phyloP scores from a whole-genome alignment of 2,797 vertebrate species.

The Takifugu ocellatus region DNA sequence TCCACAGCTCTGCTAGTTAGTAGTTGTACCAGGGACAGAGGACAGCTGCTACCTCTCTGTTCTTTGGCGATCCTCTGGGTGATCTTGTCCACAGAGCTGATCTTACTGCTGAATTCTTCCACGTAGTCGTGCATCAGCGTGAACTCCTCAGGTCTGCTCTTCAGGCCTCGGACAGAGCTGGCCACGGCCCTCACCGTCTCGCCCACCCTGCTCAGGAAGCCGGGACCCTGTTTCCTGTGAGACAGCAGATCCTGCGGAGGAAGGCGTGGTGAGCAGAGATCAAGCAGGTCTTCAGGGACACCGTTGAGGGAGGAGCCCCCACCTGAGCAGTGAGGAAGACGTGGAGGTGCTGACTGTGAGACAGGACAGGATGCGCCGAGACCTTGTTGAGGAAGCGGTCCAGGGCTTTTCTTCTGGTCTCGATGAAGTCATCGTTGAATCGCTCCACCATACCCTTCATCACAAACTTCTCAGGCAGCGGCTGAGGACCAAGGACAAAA shows the following conservation, averaged over 20 bases:
- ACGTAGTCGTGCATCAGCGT: conserved; percentile 83
- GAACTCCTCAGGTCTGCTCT: conserved; percentile 86
- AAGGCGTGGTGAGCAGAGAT: not conserved
- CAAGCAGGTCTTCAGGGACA: not conserved
- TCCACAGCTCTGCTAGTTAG: too few relatives aligned
- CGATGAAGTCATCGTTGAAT: conserved; percentile 92
- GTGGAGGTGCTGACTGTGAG: conserved; percentile 87
- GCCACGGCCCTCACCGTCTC: conserved; percentile 88
- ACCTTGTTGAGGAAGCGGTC: conserved; percentile 90
- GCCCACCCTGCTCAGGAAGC: conserved; percentile 89
- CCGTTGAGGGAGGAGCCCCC: not conserved
- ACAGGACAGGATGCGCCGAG: conserved; percentile 90
- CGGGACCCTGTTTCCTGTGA: conserved; percentile 87
- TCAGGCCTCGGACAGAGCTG: conserved; percentile 83
- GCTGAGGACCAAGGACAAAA: conserved; percentile 66
- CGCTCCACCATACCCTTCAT: conserved; percentile 96
- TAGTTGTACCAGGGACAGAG: too few relatives aligned
- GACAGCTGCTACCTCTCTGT: conserved; percentile 77
- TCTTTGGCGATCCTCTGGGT: conserved; percentile 92
- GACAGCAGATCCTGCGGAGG: conserved; percentile 81
- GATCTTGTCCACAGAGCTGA: conserved; percentile 87
- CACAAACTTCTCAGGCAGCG: conserved; percentile 96
- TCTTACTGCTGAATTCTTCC: conserved; percentile 87
- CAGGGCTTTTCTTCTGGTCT: conserved; percentile 88
- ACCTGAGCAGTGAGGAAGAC: conserved; percentile 88